A percentile compares a stretch with the other conserved stretches of the same genome.
phyloP scores from a whole-genome alignment of 2,888 invertebrate species.

The Lutraria lutraria region DNA sequence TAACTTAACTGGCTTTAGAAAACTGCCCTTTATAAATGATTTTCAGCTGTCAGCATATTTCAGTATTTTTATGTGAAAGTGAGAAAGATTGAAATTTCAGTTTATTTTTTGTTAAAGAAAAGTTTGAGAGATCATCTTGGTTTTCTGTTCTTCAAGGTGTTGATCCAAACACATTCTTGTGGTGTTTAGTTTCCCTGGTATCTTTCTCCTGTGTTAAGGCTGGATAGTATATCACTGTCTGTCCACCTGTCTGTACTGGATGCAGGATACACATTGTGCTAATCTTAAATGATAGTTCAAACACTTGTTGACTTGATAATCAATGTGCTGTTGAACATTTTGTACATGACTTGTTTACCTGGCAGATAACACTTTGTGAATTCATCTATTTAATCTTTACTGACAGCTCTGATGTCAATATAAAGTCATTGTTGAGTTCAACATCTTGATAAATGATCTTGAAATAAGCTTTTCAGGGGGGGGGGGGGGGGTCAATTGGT shows the following conservation, averaged over 20 bases:
- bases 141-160: not conserved
- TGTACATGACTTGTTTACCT: not conserved
- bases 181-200: not conserved
- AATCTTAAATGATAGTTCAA: constrained; percentile 5
- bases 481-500: too few relatives aligned
- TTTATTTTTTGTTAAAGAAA: not conserved
- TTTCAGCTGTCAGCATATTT: not conserved
- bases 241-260: constrained; percentile 9
- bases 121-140: not conserved
- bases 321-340: not conserved
- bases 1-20: too few relatives aligned
- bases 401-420: constrained; percentile 13
- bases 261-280: not conserved
- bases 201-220: not conserved
- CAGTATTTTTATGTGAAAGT: not conserved
- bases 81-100: not conserved
- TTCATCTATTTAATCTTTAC: not conserved
- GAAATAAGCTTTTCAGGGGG: not conserved
- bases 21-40: too few relatives aligned
- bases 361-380: not conserved
- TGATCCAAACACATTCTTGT: not conserved
- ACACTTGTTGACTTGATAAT: not conserved
- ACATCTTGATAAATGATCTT: not conserved
- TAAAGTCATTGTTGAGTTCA: constrained; percentile 1
- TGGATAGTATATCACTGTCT: not conserved